These are phyloP conservation scores for Microctonus hyperodae DNA, from an alignment of 2,888 invertebrate genomes.

Conservation along the genomic window DNA sequence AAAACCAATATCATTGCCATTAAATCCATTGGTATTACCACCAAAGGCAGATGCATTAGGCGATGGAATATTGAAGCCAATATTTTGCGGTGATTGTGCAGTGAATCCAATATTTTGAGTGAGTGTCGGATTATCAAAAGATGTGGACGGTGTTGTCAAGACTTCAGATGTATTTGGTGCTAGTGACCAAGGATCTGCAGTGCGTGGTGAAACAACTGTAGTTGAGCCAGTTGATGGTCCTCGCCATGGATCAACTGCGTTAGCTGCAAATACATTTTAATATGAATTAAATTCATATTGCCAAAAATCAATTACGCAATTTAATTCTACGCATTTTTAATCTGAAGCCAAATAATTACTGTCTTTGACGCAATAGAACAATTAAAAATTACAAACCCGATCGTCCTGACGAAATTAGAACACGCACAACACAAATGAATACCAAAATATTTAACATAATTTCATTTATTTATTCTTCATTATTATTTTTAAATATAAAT, in stretches of 20 bases:
- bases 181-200: conserved; percentile 67
- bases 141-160: conserved; percentile 46
- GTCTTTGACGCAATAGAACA: conserved; percentile 32
- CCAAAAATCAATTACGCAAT: background rate
- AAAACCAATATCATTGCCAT: conserved; percentile 51
- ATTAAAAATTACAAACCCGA: conserved; percentile 28
- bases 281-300: background rate
- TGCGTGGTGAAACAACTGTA: conserved; percentile 49
- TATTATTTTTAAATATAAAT: background rate
- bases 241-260: conserved; percentile 59
- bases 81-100: conserved; percentile 53
- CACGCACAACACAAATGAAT: conserved; percentile 26
- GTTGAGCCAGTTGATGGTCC: conserved; percentile 48
- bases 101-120: conserved; percentile 53
- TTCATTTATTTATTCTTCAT: background rate
- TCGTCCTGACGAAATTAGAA: conserved; percentile 42
- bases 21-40: conserved; percentile 55
- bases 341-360: background rate
- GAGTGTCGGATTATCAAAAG: conserved; percentile 50
- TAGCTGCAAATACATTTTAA: conserved; percentile 46
- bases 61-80: conserved; percentile 54
- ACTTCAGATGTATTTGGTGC: conserved; percentile 53
- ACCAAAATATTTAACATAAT: conserved; percentile 23
- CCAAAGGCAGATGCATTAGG: conserved; percentile 44
- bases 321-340: background rate